Percentiles rank a stretch among this genome's conserved stretches.
phyloP scores from a whole-genome alignment of 2,797 vertebrate species.

The Myotis vivesi region DNA sequence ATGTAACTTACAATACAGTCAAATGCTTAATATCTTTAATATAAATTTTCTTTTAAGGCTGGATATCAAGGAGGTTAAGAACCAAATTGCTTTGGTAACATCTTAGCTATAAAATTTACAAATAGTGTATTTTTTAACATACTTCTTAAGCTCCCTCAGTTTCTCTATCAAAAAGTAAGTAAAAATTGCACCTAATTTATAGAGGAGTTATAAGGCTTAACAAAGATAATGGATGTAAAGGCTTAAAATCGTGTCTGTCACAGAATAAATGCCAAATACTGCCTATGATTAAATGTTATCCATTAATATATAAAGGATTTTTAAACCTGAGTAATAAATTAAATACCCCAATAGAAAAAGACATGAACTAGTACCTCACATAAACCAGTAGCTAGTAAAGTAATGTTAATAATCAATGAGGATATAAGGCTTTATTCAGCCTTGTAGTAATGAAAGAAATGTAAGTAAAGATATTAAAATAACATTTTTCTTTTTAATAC shows the following conservation, averaged over 20 bases:
- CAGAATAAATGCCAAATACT: background rate
- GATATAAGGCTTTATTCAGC: background rate
- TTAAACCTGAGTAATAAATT: background rate
- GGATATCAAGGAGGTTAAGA: background rate
- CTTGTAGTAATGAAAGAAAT: background rate
- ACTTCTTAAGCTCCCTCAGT: background rate
- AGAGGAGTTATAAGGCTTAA: background rate
- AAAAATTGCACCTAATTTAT: background rate
- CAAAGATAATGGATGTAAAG: background rate
- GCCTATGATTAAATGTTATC: background rate
- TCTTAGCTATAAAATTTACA: background rate
- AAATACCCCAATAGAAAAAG: background rate
- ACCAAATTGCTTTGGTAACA: background rate
- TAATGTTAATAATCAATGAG: background rate
- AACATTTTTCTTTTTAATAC: background rate
- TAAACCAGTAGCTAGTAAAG: background rate
- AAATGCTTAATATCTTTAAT: background rate
- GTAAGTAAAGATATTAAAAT: background rate
- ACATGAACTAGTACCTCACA: background rate
- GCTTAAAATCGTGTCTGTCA: background rate
- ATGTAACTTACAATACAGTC: background rate
- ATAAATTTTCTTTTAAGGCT: background rate
- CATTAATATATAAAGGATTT: background rate
- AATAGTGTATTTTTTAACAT: background rate
- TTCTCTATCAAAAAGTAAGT: background rate